Evolutionary conservation across 92 coral and sea anemone genomes (phyloP), one percentile per base, ranked within the genome.

Genomic region (Desmophyllum pertusum): DNA sequence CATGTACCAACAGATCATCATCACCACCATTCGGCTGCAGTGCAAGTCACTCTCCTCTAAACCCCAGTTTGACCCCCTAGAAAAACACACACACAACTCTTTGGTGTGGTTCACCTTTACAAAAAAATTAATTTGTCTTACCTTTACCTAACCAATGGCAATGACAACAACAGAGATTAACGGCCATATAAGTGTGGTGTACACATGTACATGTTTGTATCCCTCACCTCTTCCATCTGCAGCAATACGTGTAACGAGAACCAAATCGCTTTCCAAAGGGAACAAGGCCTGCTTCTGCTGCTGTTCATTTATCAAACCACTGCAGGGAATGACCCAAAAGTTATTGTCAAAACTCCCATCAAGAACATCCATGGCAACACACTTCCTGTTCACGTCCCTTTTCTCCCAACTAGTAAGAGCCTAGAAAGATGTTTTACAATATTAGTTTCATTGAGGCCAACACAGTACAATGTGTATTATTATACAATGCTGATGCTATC

Each of bases 251-350:
- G 69, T 82, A 59, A 82, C 69, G 3, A 71, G 70, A 37, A 89
- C 89, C 66, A 89, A 38, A 76, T 89, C 92, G 41, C 89, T 75
- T 42, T 89, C 89, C 52, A 77, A 10, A 3, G 92, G 92, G 61
- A 78, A 88, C 21, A 72, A 53, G 4, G 77, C 78, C 5, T 55
- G 73, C 5, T 53, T 78, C 5, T 76, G 61, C 30, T 79, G 81
- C 18, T 80, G 71, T 10, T 67, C 77, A 41, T 67, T 63, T 15
- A 88, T 66, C 37, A 36, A 35, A 18, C 92, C 88, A 48, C 70
- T 70, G 81, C 85, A 78, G 15, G 77, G 82, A 51, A 88, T 46
- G 43, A 40, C 52, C 55, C 63, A 55, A 62, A 55, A 53, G 42
- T 55, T 70, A 31, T 82, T 86, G 25, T 53, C 74, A 4, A 81